phyloP scores from a whole-genome alignment of 1,140 invertebrate species.

The Listronotus bonariensis region DNA sequence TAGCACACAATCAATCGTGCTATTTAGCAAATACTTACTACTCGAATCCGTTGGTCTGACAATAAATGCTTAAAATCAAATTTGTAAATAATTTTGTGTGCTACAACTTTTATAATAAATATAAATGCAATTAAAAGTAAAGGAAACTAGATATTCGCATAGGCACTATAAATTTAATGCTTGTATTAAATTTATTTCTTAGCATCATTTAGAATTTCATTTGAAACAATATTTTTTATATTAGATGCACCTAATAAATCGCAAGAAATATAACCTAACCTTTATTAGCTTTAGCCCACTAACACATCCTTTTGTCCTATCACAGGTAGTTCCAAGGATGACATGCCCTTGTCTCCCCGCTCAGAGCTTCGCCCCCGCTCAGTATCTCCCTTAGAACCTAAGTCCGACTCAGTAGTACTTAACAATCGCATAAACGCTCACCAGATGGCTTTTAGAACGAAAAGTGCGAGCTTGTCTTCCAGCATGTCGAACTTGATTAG shows the following conservation, averaged over 20 bases:
- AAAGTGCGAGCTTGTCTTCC: conserved; percentile 49
- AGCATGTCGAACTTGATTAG: conserved; percentile 54
- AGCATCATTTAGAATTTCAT: too few species aligned
- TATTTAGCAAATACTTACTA: too few species aligned
- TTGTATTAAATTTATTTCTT: too few species aligned
- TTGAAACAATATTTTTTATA: too few species aligned
- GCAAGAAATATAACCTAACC: background rate
- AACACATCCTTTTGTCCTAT: background rate
- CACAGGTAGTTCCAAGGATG: conserved; percentile 14
- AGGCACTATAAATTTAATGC: too few species aligned
- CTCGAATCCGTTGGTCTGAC: too few species aligned
- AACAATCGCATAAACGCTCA: conserved; percentile 49
- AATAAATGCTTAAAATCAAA: too few species aligned
- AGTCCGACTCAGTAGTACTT: conserved; percentile 52
- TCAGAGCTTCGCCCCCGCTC: conserved; percentile 47
- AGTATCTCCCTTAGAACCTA: conserved; percentile 51
- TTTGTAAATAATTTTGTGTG: too few species aligned
- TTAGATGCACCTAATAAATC: background rate
- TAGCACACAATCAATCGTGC: too few species aligned
- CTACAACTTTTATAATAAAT: too few species aligned
- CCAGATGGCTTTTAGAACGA: conserved; percentile 41
- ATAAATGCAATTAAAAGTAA: too few species aligned
- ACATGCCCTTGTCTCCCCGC: conserved; percentile 28
- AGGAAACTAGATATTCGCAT: too few species aligned
- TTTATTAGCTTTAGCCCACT: background rate